Evolutionary conservation across 2,888 invertebrate genomes (phyloP).

Genomic region (Octodonta nipae): DNA sequence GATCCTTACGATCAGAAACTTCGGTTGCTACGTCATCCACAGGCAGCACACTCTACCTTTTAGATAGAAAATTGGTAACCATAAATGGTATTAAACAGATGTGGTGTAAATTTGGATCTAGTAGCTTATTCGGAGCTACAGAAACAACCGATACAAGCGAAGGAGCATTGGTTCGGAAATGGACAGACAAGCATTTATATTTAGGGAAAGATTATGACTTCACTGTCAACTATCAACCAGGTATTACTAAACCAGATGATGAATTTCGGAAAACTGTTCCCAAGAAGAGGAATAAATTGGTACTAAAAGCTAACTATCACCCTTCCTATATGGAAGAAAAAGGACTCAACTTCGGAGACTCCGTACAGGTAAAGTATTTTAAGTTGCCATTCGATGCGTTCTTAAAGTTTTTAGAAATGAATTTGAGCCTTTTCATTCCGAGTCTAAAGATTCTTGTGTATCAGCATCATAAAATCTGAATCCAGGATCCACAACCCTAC

Average conservation of each 20-base stretch:
- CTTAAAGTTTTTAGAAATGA: too few relatives aligned
- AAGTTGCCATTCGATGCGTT: too few relatives aligned
- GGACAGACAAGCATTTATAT: conserved; percentile 45
- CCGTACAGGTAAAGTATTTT: conserved; percentile 44
- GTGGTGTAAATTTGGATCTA: conserved; percentile 32
- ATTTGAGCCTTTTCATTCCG: too few relatives aligned
- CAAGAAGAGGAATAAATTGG: neutral
- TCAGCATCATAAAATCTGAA: too few relatives aligned
- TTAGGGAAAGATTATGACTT: conserved; percentile 34
- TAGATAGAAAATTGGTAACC: conserved; percentile 26
- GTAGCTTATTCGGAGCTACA: conserved; percentile 17
- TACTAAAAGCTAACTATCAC: conserved; percentile 5
- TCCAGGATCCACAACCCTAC: too few relatives aligned
- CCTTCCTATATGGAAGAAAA: conserved; percentile 27
- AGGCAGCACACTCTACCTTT: conserved; percentile 36
- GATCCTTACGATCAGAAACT: conserved; percentile 41
- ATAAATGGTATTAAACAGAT: conserved; percentile 26
- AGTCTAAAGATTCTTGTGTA: too few relatives aligned
- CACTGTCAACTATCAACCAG: conserved; percentile 24
- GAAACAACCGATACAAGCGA: conserved; percentile 11
- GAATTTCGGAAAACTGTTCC: conserved; percentile 17
- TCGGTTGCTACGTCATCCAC: conserved; percentile 40
- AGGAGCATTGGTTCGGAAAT: conserved; percentile 25
- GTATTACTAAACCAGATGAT: conserved; percentile 17
- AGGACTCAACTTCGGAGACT: conserved; percentile 76